Evolutionary conservation across 2,113 vertebrate species (phyloP).

Genomic region (Anser cygnoides): DNA sequence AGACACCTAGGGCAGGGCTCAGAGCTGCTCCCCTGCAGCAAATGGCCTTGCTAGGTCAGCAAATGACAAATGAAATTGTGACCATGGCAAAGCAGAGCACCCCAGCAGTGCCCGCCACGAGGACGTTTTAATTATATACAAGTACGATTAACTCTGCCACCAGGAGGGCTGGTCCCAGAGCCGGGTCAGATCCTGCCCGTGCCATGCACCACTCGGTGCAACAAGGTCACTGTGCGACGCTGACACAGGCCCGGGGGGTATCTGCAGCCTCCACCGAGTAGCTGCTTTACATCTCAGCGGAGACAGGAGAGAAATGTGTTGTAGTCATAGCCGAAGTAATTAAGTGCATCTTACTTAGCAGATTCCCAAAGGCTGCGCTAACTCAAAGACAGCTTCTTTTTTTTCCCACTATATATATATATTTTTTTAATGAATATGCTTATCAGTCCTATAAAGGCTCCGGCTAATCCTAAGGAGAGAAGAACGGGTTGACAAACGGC

Average conservation of each 20-base stretch:
- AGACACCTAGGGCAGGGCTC: not conserved
- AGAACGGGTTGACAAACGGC: not conserved
- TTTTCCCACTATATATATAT: not conserved
- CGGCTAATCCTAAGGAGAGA: not conserved
- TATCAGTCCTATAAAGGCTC: not conserved
- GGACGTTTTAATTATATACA: rapidly evolving
- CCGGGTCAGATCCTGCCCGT: not conserved
- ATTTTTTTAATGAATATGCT: constrained; percentile 28
- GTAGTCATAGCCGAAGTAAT: constrained; percentile 43
- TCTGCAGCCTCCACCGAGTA: not conserved
- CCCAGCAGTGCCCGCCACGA: rapidly evolving
- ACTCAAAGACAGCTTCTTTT: constrained; percentile 35
- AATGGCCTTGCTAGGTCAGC: not conserved
- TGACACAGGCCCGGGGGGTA: not conserved
- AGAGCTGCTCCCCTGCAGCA: not conserved
- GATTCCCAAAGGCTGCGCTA: constrained; percentile 55
- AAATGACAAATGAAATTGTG: not conserved
- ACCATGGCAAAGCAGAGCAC: not conserved
- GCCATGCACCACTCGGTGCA: rapidly evolving
- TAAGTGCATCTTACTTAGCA: constrained; percentile 62
- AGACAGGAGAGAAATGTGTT: constrained; percentile 16
- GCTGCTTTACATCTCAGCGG: constrained; percentile 34
- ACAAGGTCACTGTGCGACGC: not conserved
- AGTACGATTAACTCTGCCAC: rapidly evolving
- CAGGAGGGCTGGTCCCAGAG: rapidly evolving